phyloP scores from a whole-genome alignment of 2,113 vertebrate genomes.

The Stomatorhinus ivindoensis region DNA sequence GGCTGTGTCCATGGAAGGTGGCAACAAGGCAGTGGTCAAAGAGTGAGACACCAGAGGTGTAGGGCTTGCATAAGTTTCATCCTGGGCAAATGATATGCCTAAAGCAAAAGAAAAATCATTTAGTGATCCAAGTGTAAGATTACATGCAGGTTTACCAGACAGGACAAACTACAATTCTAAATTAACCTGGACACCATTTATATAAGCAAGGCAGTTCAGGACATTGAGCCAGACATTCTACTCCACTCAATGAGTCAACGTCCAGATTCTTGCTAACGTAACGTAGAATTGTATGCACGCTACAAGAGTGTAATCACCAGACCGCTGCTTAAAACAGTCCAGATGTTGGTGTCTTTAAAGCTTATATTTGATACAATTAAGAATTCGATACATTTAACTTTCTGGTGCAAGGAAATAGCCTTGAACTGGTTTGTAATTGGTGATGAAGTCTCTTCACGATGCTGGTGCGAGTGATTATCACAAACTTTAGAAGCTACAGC shows the following conservation, averaged over 20 bases:
- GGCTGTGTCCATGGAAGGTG: neutral
- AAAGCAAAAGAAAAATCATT: neutral
- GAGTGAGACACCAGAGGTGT: neutral
- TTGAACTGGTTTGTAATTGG: neutral
- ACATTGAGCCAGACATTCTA: neutral
- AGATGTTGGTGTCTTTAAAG: neutral
- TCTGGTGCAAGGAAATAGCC: neutral
- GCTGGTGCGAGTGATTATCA: neutral
- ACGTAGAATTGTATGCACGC: neutral
- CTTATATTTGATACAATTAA: neutral
- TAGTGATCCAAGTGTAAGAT: neutral
- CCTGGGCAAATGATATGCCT: neutral
- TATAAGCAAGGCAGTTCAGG: neutral
- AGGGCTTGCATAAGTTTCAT: neutral
- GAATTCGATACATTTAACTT: neutral
- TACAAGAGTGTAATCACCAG: neutral
- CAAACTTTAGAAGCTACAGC: neutral
- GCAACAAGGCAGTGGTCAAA: neutral
- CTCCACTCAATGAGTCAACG: neutral
- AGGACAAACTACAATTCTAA: neutral
- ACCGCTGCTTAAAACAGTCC: neutral
- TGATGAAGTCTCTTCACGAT: neutral
- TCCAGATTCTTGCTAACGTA: neutral
- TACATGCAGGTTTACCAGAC: neutral
- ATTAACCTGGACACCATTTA: neutral